Conservation (phyloP, 2,888 invertebrate genomes). For the Synanthedon formicaeformis region DNA sequence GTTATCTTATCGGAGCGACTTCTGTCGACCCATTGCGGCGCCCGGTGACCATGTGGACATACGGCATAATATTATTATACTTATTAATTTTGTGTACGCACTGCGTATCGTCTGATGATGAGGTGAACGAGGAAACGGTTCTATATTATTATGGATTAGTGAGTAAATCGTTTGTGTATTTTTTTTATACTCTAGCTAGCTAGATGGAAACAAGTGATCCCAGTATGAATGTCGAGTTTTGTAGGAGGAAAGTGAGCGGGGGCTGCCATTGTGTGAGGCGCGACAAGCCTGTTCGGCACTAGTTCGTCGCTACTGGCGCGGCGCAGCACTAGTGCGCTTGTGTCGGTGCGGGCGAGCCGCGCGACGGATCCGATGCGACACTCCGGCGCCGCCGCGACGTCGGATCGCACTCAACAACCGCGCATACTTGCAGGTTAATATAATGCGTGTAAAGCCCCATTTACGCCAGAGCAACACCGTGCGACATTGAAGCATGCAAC, state of each 20-base stretch:
- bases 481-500: too few relatives aligned
- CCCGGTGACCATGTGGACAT: slow-evolving; percentile 24
- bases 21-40: background rate
- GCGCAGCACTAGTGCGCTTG: slow-evolving; percentile 68
- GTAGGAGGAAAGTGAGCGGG: slow-evolving; percentile 72
- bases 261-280: slow-evolving; percentile 60
- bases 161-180: slow-evolving; percentile 19
- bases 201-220: too few relatives aligned
- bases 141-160: slow-evolving; percentile 58
- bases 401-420: slow-evolving; percentile 65
- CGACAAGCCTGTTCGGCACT: slow-evolving; percentile 68
- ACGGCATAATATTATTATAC: slow-evolving; percentile 22
- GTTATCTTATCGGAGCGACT: background rate
- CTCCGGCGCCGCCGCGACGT: slow-evolving; percentile 36
- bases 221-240: too few relatives aligned
- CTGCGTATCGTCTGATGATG: slow-evolving; percentile 7
- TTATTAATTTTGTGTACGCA: slow-evolving; percentile 12
- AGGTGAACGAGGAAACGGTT: slow-evolving; percentile 32
- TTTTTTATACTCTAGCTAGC: too few relatives aligned
- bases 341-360: slow-evolving; percentile 67
- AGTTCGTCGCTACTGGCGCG: slow-evolving; percentile 69
- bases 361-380: slow-evolving; percentile 49
- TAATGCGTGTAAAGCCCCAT: too few relatives aligned
- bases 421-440: slow-evolving; percentile 71
- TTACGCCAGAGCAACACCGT: too few relatives aligned